A percentile compares a stretch with the other conserved stretches of the same genome.
These are phyloP conservation scores for Aricia artaxerxes DNA, from an alignment of 2,888 invertebrate genomes.

Conservation along the genomic window DNA sequence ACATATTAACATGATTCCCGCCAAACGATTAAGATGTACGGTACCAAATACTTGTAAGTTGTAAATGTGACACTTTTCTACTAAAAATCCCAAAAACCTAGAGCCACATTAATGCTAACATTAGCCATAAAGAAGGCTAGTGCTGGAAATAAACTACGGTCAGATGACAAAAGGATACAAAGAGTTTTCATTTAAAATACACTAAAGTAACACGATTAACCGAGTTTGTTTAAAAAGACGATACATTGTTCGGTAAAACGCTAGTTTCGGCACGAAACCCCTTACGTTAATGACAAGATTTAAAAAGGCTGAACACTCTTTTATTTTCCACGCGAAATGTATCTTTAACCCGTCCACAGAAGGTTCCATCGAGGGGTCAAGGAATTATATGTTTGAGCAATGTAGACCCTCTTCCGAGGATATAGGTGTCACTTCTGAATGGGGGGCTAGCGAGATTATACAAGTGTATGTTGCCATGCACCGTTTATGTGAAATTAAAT, in stretches of 20 bases:
- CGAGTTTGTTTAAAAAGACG: slow-evolving; percentile 68
- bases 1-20: neutral
- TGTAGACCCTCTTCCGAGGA: slow-evolving; percentile 50
- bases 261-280: slow-evolving; percentile 76
- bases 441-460: slow-evolving; percentile 59
- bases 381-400: slow-evolving; percentile 49
- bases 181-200: slow-evolving; percentile 47
- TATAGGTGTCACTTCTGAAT: slow-evolving; percentile 59
- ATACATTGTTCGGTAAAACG: slow-evolving; percentile 71
- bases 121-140: neutral
- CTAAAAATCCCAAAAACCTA: neutral
- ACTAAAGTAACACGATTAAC: slow-evolving; percentile 61
- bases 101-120: neutral
- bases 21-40: neutral
- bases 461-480: slow-evolving; percentile 66
- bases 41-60: neutral
- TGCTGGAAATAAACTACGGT: neutral
- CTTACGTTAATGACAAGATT: slow-evolving; percentile 63
- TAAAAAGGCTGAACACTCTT: slow-evolving; percentile 54
- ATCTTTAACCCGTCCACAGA: slow-evolving; percentile 47
- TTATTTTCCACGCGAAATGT: slow-evolving; percentile 46
- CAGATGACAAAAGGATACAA: slow-evolving; percentile 32
- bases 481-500: slow-evolving; percentile 73
- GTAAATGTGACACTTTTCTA: neutral
- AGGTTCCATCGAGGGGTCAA: slow-evolving; percentile 46